Conservation (phyloP, 2,888 invertebrate genomes). For the Cheilosia scutellata region DNA sequence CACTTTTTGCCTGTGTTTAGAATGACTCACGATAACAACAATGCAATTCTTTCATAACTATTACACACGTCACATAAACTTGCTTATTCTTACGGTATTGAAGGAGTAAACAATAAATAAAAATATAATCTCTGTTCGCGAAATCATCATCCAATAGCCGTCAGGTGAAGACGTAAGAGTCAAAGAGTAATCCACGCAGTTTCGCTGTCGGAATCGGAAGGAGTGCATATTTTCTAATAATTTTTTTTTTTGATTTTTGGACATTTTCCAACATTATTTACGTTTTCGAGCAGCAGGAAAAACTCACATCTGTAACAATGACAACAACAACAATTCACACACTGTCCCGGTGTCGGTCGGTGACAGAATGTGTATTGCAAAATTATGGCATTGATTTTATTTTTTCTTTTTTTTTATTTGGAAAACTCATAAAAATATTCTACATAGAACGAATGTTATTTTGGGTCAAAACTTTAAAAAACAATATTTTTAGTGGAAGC, state of each 20-base stretch:
- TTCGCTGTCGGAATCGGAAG: neutral
- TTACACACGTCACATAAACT: neutral
- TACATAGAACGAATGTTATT: conserved; percentile 17
- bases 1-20: conserved; percentile 28
- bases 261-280: conserved; percentile 71
- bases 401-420: conserved; percentile 33
- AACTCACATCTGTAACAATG: conserved; percentile 1
- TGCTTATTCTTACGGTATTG: neutral
- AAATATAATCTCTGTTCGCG: conserved; percentile 46
- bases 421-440: neutral
- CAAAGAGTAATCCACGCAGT: neutral
- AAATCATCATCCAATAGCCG: conserved; percentile 34
- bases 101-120: conserved; percentile 28
- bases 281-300: conserved; percentile 51
- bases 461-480: conserved; percentile 37
- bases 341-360: neutral
- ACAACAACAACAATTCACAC: conserved; percentile 4
- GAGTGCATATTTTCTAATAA: conserved; percentile 25
- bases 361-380: conserved; percentile 58
- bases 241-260: conserved; percentile 43
- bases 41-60: conserved; percentile 55
- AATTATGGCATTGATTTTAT: conserved; percentile 69
- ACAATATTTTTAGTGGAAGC: conserved; percentile 6
- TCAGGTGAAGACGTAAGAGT: conserved; percentile 34
- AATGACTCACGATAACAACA: conserved; percentile 49